Conservation (phyloP, 2,797 vertebrate genomes). For the Rhynchonycteris naso region DNA sequence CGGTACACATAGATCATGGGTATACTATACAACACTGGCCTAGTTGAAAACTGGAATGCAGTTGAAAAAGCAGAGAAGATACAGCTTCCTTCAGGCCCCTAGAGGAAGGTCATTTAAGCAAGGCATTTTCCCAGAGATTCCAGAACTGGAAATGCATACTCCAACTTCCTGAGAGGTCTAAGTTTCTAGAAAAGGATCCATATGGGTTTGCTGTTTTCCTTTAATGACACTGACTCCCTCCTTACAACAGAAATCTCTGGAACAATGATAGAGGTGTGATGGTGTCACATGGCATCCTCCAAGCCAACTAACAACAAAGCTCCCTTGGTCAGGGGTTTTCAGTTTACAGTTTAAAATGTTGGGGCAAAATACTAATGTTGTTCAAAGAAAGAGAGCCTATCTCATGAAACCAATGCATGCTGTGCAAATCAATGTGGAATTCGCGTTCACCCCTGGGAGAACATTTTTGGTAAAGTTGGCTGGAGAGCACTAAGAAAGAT, state of each 20-base stretch:
- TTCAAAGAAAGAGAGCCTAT: conserved; percentile 20
- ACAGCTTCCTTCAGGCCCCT: neutral
- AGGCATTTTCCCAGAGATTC: conserved; percentile 51
- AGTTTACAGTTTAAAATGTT: neutral
- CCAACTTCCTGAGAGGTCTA: neutral
- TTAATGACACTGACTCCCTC: neutral
- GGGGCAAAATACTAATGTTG: neutral
- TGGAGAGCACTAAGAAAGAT: conserved; percentile 11
- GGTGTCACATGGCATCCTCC: neutral
- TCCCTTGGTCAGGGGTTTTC: neutral
- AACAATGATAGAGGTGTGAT: neutral
- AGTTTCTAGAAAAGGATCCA: neutral
- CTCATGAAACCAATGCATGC: neutral
- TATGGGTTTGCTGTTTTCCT: neutral
- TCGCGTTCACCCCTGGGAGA: neutral
- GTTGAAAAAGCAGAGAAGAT: conserved; percentile 42
- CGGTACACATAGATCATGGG: conserved; percentile 46
- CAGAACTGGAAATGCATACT: neutral
- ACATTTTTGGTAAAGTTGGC: conserved; percentile 26
- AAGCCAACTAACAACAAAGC: neutral
- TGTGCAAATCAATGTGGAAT: conserved; percentile 22
- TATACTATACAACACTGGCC: conserved; percentile 28
- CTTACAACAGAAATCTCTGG: neutral
- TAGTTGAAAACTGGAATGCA: conserved; percentile 51
- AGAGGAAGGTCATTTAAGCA: conserved; percentile 58